Evolutionary conservation across 1,140 invertebrate genomes (phyloP).

Genomic region (Diprion similis): DNA sequence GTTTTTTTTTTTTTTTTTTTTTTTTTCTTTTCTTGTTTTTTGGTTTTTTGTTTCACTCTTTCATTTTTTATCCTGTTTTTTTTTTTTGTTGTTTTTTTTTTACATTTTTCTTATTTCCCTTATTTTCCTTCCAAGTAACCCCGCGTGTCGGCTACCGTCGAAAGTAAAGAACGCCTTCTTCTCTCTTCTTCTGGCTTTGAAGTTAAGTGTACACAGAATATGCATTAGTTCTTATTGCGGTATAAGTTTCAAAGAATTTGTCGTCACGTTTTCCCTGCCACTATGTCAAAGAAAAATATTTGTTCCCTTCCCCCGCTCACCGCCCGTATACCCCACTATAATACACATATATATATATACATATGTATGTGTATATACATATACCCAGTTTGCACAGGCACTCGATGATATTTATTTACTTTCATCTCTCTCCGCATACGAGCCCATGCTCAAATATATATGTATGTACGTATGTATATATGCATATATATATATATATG

Average conservation of each 20-base stretch:
- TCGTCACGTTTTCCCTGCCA: background rate
- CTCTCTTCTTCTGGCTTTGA: background rate
- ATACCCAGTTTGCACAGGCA: no score
- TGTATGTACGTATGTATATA: no score
- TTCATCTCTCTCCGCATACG: no score
- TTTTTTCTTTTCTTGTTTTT: background rate
- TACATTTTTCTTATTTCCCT: background rate
- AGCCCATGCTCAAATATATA: no score
- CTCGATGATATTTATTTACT: no score
- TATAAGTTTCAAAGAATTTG: background rate
- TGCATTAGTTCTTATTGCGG: conserved; percentile 8
- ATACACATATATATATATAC: no score
- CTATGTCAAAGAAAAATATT: conserved; percentile 1
- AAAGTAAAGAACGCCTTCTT: background rate
- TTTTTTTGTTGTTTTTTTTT: conserved; percentile 16
- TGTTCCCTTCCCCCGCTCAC: background rate
- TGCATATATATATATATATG: no score
- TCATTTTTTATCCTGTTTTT: conserved; percentile 8
- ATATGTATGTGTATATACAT: no score
- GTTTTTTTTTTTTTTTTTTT: conserved; percentile 6
- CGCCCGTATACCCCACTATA: no score
- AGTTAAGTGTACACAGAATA: conserved; percentile 13
- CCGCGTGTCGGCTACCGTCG: background rate
- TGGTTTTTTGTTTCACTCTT: conserved; percentile 18
- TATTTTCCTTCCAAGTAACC: background rate